Conservation (phyloP, 2,797 vertebrate species). For the Threskiornis aethiopicus region DNA sequence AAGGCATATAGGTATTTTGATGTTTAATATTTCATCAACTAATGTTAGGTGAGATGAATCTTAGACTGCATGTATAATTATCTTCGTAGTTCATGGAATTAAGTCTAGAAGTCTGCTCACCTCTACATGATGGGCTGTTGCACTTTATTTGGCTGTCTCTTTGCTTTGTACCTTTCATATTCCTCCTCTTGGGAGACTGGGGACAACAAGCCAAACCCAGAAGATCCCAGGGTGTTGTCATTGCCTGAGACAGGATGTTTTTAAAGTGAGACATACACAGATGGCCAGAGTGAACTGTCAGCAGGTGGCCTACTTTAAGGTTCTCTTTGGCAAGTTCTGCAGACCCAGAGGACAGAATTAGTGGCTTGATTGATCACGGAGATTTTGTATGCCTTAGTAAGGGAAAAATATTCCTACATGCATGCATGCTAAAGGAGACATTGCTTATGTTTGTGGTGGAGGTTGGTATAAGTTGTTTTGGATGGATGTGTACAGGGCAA, state of each 20-base stretch:
- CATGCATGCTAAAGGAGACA: not conserved
- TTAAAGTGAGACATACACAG: not conserved
- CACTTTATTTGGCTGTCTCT: not conserved
- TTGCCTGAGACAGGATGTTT: not conserved
- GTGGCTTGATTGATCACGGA: not conserved
- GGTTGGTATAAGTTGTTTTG: not conserved
- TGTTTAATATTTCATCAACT: not conserved
- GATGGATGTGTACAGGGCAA: not conserved
- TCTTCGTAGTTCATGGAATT: not conserved
- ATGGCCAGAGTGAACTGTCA: not conserved
- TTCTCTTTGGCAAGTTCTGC: not conserved
- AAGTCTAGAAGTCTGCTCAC: not conserved
- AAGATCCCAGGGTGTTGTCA: not conserved
- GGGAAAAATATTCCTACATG: not conserved
- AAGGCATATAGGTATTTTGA: not conserved
- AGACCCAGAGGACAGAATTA: slow-evolving; percentile 18
- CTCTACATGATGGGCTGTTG: not conserved
- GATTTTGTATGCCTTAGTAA: not conserved
- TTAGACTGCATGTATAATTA: not conserved
- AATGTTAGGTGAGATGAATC: not conserved
- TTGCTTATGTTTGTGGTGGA: not conserved
- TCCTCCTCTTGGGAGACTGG: not conserved
- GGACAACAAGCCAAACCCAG: not conserved
- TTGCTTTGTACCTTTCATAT: not conserved
- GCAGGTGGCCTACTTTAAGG: not conserved